phyloP scores from a whole-genome alignment of 2,113 vertebrate species.

The Columba livia region DNA sequence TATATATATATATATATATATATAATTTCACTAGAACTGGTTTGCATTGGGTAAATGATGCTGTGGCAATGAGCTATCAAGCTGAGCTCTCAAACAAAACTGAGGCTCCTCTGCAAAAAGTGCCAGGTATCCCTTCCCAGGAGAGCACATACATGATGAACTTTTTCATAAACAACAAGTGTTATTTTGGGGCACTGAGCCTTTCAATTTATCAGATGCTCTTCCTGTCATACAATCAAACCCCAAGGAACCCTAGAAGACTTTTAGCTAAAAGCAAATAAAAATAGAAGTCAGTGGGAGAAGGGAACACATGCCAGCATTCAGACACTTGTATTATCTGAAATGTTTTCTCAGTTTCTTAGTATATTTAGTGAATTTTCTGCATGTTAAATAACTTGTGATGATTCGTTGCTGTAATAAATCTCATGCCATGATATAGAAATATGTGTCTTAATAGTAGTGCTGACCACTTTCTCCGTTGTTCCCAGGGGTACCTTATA shows the following conservation, averaged over 20 bases:
- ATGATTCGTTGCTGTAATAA: background rate
- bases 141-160: background rate
- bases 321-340: background rate
- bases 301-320: background rate
- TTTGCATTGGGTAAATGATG: background rate
- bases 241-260: background rate
- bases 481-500: background rate
- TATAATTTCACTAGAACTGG: background rate
- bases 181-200: background rate
- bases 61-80: background rate
- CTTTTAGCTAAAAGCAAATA: background rate
- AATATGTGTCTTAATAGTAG: background rate
- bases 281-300: conserved; percentile 34
- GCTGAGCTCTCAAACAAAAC: background rate
- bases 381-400: background rate
- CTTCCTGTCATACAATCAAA: background rate
- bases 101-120: background rate
- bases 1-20: background rate
- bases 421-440: accelerated
- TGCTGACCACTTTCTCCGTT: background rate
- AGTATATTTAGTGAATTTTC: background rate
- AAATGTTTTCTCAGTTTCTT: background rate
- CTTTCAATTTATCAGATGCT: background rate
- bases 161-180: background rate
- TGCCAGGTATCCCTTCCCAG: background rate